Conservation (phyloP, 1,140 invertebrate species). For the Conopomorpha cramerella region DNA sequence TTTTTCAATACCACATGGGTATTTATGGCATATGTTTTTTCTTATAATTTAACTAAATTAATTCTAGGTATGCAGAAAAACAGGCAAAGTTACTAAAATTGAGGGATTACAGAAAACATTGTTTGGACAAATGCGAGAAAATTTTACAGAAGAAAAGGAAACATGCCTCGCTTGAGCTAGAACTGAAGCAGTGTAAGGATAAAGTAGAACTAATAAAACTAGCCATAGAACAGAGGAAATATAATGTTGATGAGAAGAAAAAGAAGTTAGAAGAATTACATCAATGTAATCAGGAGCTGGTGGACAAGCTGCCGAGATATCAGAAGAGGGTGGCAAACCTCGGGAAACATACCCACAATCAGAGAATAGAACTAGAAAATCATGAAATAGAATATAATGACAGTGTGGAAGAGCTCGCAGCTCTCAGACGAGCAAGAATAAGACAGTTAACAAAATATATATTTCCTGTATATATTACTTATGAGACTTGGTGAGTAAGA, state of each 20-base stretch:
- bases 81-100: conserved; percentile 63
- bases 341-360: conserved; percentile 60
- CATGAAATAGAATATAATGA: conserved; percentile 56
- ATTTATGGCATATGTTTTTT: no score
- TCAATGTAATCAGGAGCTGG: conserved; percentile 62
- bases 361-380: conserved; percentile 58
- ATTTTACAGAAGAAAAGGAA: conserved; percentile 62
- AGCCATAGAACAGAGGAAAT: conserved; percentile 66
- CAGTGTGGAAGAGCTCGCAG: conserved; percentile 64
- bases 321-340: conserved; percentile 67
- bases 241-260: conserved; percentile 62
- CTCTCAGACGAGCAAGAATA: conserved; percentile 65
- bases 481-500: conserved; percentile 8
- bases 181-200: conserved; percentile 68
- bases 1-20: no score
- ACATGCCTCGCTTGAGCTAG: conserved; percentile 62
- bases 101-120: conserved; percentile 60
- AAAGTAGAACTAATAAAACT: conserved; percentile 65
- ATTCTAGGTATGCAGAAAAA: conserved; percentile 67
- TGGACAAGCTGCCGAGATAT: conserved; percentile 64
- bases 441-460: conserved; percentile 76
- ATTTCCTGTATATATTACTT: conserved; percentile 69
- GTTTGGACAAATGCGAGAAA: conserved; percentile 64
- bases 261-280: conserved; percentile 57
- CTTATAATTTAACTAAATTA: no score